These are phyloP conservation scores for Monochamus alternatus DNA, from an alignment of 2,888 invertebrate species.

Conservation along the genomic window DNA sequence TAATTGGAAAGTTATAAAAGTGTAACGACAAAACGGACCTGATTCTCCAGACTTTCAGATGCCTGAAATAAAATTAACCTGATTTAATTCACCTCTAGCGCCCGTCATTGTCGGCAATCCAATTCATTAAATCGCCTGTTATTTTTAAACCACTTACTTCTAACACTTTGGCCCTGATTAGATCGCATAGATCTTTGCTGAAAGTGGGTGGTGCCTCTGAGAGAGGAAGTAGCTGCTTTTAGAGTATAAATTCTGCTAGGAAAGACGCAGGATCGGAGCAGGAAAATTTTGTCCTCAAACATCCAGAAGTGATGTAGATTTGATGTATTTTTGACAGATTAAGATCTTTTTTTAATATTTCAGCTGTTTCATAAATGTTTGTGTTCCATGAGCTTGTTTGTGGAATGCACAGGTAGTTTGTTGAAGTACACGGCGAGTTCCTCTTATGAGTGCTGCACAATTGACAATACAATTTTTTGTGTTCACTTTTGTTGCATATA, in stretches of 20 bases:
- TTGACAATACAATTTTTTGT: too few species aligned
- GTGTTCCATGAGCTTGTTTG: too few species aligned
- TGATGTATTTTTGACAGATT: too few species aligned
- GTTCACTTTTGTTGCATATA: too few species aligned
- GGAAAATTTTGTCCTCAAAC: neutral
- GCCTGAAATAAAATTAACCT: neutral
- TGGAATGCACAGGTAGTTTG: too few species aligned
- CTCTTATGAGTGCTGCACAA: too few species aligned
- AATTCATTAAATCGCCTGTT: conserved; percentile 26
- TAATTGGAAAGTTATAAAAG: neutral
- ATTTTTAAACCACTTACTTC: conserved; percentile 30
- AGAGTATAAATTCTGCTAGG: conserved; percentile 11
- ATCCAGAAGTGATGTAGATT: neutral
- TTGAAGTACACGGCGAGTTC: too few species aligned
- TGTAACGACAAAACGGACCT: neutral
- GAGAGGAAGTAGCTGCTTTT: conserved; percentile 19
- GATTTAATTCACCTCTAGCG: neutral
- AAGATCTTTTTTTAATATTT: too few species aligned
- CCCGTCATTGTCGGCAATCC: conserved; percentile 11
- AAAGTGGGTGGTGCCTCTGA: conserved; percentile 13
- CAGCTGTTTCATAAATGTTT: too few species aligned
- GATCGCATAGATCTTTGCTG: conserved; percentile 42
- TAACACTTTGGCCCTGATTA: conserved; percentile 38
- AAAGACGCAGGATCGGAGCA: neutral
- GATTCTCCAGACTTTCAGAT: neutral